phyloP scores from a whole-genome alignment of 2,113 vertebrate species.

The Podiceps cristatus region DNA sequence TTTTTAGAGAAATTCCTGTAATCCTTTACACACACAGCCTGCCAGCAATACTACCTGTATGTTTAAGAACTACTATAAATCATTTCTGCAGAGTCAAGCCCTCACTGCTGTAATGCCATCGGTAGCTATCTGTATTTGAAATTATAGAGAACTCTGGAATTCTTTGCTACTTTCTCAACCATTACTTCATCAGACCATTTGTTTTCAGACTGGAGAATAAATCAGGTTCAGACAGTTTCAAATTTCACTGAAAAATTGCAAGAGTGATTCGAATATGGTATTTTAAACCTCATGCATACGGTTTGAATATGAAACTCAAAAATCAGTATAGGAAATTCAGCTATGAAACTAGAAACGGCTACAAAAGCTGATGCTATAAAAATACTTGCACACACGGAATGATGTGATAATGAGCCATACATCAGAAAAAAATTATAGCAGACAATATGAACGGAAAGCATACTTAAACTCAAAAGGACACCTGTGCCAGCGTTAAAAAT shows the following conservation, averaged over 20 bases:
- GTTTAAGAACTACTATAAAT: background rate
- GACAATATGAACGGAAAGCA: conserved; percentile 45
- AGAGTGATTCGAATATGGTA: background rate
- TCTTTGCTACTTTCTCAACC: background rate
- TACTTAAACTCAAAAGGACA: conserved; percentile 59
- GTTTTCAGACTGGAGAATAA: conserved; percentile 44
- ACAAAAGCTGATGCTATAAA: conserved; percentile 32
- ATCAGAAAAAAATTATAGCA: conserved; percentile 53
- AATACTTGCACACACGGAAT: conserved; percentile 30
- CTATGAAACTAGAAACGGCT: conserved; percentile 24
- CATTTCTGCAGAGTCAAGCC: background rate
- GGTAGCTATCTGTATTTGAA: conserved; percentile 4
- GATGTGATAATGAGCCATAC: conserved; percentile 58
- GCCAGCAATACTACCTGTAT: background rate
- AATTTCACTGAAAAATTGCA: conserved; percentile 32
- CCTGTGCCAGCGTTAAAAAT: conserved; percentile 14
- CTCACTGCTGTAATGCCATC: background rate
- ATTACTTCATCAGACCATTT: conserved; percentile 15
- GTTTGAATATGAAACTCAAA: conserved; percentile 15
- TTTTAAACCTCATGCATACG: background rate
- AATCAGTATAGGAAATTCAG: background rate
- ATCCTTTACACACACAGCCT: background rate
- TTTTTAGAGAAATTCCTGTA: background rate
- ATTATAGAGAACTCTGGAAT: conserved; percentile 1
- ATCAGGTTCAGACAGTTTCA: conserved; percentile 26